Evolutionary conservation across 92 coral and sea anemone species (phyloP).

Genomic region (Pocillopora meandrina): DNA sequence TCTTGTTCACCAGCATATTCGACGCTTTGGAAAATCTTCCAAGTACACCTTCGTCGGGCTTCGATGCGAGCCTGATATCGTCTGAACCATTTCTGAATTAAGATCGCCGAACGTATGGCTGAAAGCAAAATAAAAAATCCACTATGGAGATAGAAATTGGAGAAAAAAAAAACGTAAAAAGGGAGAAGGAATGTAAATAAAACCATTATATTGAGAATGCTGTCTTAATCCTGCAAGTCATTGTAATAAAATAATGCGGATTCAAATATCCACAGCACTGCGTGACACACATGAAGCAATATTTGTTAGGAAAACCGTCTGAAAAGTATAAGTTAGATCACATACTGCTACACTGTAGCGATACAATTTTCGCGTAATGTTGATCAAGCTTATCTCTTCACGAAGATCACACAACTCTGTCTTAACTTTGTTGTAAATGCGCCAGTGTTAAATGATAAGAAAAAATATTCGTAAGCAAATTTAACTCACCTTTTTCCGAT

Average conservation of each 20-base stretch:
- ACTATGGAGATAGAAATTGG: background rate
- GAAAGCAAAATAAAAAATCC: conserved; percentile 24
- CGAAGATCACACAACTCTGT: background rate
- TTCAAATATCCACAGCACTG: conserved; percentile 7
- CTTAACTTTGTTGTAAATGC: conserved; percentile 11
- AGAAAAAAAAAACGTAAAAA: background rate
- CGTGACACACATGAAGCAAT: background rate
- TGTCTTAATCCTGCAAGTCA: background rate
- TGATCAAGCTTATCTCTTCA: background rate
- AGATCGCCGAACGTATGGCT: conserved; percentile 89
- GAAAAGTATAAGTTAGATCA: no score
- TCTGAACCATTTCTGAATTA: conserved; percentile 96
- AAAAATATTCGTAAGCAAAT: background rate
- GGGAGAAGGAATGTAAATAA: conserved; percentile 13
- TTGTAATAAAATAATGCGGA: background rate
- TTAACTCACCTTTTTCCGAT: conserved; percentile 65
- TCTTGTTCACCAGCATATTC: conserved; percentile 98
- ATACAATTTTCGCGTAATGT: background rate
- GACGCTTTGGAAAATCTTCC: conserved; percentile 95
- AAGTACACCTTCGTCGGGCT: conserved; percentile 95
- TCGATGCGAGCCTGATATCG: conserved; percentile 92
- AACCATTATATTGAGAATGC: background rate
- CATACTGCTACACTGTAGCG: background rate
- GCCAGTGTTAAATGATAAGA: background rate
- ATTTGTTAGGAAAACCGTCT: background rate